Evolutionary conservation across 2,888 invertebrate genomes (phyloP).

Genomic region (Limnephilus marmoratus): DNA sequence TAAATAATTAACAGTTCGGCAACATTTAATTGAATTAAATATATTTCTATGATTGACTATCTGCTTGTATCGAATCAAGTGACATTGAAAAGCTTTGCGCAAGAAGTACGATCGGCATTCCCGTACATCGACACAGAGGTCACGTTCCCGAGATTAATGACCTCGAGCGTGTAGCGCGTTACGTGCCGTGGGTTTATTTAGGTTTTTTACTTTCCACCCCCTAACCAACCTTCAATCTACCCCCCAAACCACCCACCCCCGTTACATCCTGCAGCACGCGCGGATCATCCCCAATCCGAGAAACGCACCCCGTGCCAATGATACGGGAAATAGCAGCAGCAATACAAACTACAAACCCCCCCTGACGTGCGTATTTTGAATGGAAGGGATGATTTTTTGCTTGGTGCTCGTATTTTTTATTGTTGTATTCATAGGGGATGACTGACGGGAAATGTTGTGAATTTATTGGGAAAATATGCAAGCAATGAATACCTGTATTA

Average conservation of each 20-base stretch:
- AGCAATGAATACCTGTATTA: not conserved
- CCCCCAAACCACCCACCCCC: not conserved
- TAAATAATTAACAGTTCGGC: not conserved
- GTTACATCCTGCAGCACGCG: constrained; percentile 9
- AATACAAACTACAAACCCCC: not conserved
- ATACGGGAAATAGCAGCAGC: not conserved
- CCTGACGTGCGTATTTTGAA: not conserved
- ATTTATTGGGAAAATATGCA: not conserved
- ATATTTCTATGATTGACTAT: not conserved
- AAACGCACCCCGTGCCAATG: constrained; percentile 23
- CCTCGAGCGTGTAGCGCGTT: constrained; percentile 13
- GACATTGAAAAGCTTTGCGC: not conserved
- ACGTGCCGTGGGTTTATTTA: constrained; percentile 7
- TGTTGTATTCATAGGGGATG: not conserved
- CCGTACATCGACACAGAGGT: not conserved
- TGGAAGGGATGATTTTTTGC: not conserved
- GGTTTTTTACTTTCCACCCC: not conserved
- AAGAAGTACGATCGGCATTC: not conserved
- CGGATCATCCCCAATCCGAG: constrained; percentile 15
- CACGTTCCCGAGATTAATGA: constrained; percentile 27
- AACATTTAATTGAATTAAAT: not conserved
- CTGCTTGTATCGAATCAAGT: not conserved
- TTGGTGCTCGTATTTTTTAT: not conserved
- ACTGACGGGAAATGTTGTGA: not conserved
- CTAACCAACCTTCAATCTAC: not conserved